These are phyloP conservation scores for Unio pictorum DNA, from an alignment of 2,888 invertebrate genomes.

Conservation along the genomic window DNA sequence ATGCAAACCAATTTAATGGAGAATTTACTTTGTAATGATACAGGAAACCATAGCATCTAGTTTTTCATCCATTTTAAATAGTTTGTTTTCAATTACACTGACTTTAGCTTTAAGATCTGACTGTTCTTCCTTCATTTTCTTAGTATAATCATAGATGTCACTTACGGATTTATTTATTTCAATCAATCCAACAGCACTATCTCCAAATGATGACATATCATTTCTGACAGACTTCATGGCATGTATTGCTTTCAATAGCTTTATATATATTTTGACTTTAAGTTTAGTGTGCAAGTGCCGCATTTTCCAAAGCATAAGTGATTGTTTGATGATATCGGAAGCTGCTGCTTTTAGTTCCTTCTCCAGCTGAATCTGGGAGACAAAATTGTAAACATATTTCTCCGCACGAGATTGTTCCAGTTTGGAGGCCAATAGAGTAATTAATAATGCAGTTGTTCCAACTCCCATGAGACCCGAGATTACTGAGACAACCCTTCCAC, in stretches of 20 bases:
- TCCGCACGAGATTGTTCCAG: constrained; percentile 60
- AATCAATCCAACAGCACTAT: constrained; percentile 52
- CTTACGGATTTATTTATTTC: constrained; percentile 50
- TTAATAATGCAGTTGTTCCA: constrained; percentile 57
- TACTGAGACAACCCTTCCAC: constrained; percentile 57
- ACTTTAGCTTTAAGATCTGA: constrained; percentile 38
- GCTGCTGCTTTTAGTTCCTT: constrained; percentile 56
- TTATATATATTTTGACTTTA: constrained; percentile 45
- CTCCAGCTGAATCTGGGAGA: constrained; percentile 56
- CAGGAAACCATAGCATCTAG: constrained; percentile 32
- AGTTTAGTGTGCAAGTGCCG: constrained; percentile 23
- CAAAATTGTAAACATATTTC: constrained; percentile 62
- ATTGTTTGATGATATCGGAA: constrained; percentile 57
- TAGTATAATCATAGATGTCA: constrained; percentile 45
- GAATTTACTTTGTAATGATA: background rate
- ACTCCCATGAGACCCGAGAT: constrained; percentile 59
- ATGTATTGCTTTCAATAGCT: constrained; percentile 48
- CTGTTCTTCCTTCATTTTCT: constrained; percentile 44
- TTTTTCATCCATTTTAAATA: constrained; percentile 43
- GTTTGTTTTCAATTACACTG: constrained; percentile 39
- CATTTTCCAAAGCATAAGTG: constrained; percentile 51
- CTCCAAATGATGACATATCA: constrained; percentile 49
- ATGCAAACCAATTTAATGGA: too few species aligned
- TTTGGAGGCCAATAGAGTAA: constrained; percentile 58
- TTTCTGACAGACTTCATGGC: constrained; percentile 53